These are phyloP conservation scores for Drosophila insularis DNA, from an alignment of 1,140 invertebrate genomes.

Conservation along the genomic window DNA sequence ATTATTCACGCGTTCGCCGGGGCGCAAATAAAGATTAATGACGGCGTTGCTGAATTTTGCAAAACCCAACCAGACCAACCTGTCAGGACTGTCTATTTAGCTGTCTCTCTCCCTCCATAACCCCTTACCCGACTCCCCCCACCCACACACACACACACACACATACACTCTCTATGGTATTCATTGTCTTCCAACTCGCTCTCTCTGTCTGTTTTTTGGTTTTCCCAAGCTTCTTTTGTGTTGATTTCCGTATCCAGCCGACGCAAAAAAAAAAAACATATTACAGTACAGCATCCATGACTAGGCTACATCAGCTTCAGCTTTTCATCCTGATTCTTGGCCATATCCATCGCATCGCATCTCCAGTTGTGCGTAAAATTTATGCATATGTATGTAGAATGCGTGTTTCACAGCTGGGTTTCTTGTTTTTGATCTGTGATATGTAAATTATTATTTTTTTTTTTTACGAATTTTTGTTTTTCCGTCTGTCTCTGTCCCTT, in stretches of 20 bases:
- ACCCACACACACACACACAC: too few relatives aligned
- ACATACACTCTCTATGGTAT: not conserved
- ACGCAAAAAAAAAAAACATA: conserved; percentile 12
- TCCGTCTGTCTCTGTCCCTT: not conserved
- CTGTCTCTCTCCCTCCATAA: conserved; percentile 50
- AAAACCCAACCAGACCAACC: conserved; percentile 63
- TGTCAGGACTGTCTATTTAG: conserved; percentile 75
- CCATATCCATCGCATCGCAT: conserved; percentile 28
- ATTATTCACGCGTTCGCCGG: conserved; percentile 73
- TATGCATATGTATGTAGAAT: conserved; percentile 53
- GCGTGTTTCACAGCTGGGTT: conserved; percentile 28
- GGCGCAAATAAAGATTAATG: conserved; percentile 78
- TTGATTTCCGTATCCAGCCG: conserved; percentile 68
- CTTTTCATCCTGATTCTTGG: conserved; percentile 16
- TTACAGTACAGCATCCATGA: conserved; percentile 31
- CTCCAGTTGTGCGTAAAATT: conserved; percentile 77
- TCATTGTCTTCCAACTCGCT: not conserved
- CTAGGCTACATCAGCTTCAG: conserved; percentile 26
- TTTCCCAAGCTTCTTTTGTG: conserved; percentile 57
- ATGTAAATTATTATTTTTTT: conserved; percentile 39
- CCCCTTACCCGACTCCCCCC: not conserved
- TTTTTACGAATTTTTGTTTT: not conserved
- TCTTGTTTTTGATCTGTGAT: conserved; percentile 34
- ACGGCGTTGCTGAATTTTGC: conserved; percentile 72
- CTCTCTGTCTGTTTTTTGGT: conserved; percentile 26